These are phyloP conservation scores for Montifringilla adamsi DNA, from an alignment of 2,113 vertebrate species.

Conservation along the genomic window DNA sequence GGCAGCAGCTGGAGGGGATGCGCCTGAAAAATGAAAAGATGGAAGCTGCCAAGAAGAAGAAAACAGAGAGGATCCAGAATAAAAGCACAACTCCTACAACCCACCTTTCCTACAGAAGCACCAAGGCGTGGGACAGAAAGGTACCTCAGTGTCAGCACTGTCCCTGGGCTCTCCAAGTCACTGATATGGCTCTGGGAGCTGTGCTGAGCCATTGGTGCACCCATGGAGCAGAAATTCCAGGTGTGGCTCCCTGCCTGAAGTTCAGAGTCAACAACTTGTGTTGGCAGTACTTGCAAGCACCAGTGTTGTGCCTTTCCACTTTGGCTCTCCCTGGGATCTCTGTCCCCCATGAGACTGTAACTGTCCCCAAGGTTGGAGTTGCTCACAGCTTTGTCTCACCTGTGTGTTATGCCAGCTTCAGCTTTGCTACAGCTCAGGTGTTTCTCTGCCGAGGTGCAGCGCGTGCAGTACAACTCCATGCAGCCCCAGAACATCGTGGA, in stretches of 20 bases:
- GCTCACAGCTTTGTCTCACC: neutral
- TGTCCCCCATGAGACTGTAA: neutral
- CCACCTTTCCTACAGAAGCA: neutral
- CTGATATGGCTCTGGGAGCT: neutral
- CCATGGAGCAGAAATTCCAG: neutral
- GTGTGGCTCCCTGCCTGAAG: neutral
- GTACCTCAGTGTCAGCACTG: neutral
- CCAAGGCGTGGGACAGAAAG: slow-evolving; percentile 43
- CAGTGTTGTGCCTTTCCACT: neutral
- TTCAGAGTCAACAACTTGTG: neutral
- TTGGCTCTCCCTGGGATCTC: neutral
- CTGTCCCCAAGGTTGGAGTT: neutral
- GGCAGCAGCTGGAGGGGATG: slow-evolving; percentile 77
- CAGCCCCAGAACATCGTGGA: slow-evolving; percentile 72
- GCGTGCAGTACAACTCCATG: slow-evolving; percentile 39
- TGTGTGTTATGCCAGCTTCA: accelerated
- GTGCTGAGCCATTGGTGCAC: neutral
- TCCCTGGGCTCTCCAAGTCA: neutral
- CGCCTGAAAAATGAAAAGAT: slow-evolving; percentile 69
- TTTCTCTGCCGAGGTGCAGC: neutral
- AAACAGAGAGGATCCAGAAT: neutral
- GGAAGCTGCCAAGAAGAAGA: slow-evolving; percentile 46
- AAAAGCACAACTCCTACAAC: neutral
- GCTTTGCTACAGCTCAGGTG: neutral
- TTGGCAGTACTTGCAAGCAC: neutral